Evolutionary conservation across 2,888 invertebrate genomes (phyloP).

Genomic region (Dynastes grantii): DNA sequence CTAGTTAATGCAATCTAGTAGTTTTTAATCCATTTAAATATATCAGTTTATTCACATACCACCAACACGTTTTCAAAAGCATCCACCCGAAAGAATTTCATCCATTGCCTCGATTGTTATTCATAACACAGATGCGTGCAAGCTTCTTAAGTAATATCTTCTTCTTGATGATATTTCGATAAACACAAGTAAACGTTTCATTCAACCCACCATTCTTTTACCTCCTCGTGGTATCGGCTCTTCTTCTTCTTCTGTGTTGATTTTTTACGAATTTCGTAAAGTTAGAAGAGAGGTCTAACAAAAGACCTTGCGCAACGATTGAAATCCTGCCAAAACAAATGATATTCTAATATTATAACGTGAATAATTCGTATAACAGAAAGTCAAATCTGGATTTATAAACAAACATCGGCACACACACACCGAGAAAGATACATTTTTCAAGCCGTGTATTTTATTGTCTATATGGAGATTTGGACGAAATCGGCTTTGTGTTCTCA

Average conservation of each 20-base stretch:
- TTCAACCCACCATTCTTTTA: constrained; percentile 45
- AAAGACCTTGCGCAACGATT: constrained; percentile 48
- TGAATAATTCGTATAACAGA: constrained; percentile 47
- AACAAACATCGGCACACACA: constrained; percentile 40
- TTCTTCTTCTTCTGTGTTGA: constrained; percentile 23
- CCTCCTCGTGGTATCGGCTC: constrained; percentile 32
- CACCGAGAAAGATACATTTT: constrained; percentile 37
- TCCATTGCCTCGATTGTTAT: constrained; percentile 33
- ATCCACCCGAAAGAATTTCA: constrained; percentile 37
- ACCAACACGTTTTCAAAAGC: too few relatives aligned
- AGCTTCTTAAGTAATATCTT: constrained; percentile 47
- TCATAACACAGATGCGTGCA: constrained; percentile 48
- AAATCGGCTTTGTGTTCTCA: constrained; percentile 6
- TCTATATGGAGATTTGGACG: constrained; percentile 31
- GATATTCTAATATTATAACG: constrained; percentile 49
- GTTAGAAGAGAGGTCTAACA: constrained; percentile 32
- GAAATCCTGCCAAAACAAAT: constrained; percentile 50
- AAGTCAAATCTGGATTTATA: constrained; percentile 48
- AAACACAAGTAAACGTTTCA: constrained; percentile 47
- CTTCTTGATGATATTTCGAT: constrained; percentile 44
- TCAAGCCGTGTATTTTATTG: constrained; percentile 23
- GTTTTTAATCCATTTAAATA: too few relatives aligned
- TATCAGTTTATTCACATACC: too few relatives aligned
- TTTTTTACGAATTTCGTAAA: constrained; percentile 45
- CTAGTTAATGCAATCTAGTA: too few relatives aligned